Percentiles rank a stretch among this genome's conserved stretches.
Conservation (phyloP, 1,140 invertebrate species). For the Tyrophagus putrescentiae region DNA sequence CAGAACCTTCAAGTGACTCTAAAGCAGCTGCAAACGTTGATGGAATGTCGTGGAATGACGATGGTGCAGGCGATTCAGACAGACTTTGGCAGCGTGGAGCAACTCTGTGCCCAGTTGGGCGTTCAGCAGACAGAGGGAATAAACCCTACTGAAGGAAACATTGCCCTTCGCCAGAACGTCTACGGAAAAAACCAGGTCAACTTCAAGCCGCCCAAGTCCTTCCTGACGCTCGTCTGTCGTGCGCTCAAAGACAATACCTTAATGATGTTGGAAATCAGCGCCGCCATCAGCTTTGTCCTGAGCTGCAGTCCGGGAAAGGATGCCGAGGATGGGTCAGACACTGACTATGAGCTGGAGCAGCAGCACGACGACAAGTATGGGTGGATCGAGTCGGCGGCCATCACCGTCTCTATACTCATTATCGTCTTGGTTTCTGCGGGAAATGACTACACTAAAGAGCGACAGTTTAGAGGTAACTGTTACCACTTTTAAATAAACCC, state of each 20-base stretch:
- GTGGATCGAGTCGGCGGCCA: conserved; percentile 94
- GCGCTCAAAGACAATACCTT: not conserved
- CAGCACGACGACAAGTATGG: no score
- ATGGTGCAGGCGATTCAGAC: not conserved
- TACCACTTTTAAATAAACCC: no score
- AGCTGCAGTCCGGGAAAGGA: not conserved
- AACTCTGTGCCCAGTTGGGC: not conserved
- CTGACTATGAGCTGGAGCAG: conserved; percentile 49
- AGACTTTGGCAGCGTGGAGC: not conserved
- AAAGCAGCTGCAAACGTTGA: not conserved
- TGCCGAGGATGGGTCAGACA: not conserved
- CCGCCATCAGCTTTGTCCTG: not conserved
- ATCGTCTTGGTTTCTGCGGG: conserved; percentile 94
- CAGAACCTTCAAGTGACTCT: not conserved
- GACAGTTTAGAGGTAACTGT: conserved; percentile 85
- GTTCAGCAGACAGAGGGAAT: not conserved
- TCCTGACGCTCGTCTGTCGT: not conserved
- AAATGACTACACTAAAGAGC: conserved; percentile 96
- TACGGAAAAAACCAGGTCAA: not conserved
- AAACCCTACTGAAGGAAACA: conserved; percentile 41
- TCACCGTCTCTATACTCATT: conserved; percentile 88
- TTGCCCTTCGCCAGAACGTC: not conserved
- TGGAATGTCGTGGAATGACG: not conserved
- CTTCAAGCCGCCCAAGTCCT: not conserved
- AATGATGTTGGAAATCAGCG: not conserved